These are phyloP conservation scores for Caracal caracal DNA, from an alignment of 2,113 vertebrate species.

Conservation along the genomic window DNA sequence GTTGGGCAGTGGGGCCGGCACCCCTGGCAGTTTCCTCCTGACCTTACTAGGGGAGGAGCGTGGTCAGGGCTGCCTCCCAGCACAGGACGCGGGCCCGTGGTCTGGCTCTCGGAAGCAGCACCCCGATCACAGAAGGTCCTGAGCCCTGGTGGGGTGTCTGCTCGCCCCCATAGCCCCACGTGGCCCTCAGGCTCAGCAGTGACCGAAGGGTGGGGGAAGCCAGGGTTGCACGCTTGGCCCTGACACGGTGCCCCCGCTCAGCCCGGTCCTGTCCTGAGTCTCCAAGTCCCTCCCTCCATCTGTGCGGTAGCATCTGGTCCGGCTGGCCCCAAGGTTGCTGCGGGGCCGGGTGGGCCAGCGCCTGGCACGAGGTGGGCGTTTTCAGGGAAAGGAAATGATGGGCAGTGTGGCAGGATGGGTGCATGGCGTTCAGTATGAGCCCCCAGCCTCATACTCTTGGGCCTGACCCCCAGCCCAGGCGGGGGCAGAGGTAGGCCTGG, in stretches of 20 bases:
- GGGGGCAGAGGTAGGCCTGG: not conserved
- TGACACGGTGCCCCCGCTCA: not conserved
- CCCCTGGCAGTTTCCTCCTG: not conserved
- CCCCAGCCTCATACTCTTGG: not conserved
- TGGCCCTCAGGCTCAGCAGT: not conserved
- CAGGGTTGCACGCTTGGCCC: not conserved
- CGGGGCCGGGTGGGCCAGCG: not conserved
- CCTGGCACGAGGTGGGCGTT: not conserved
- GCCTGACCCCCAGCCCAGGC: too few species aligned
- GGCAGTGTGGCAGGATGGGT: not conserved
- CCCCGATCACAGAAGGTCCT: not conserved
- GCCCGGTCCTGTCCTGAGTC: too few species aligned
- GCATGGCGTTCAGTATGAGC: too few species aligned
- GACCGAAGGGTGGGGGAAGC: not conserved
- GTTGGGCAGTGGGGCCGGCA: not conserved
- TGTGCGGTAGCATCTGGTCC: not conserved
- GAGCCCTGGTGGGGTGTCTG: accelerated
- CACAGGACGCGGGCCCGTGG: not conserved
- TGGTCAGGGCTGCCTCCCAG: not conserved
- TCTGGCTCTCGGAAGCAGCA: not conserved
- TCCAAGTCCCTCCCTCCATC: too few species aligned
- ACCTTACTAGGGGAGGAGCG: not conserved
- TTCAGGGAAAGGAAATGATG: too few species aligned
- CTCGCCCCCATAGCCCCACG: not conserved
- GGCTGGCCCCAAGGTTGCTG: not conserved